These are phyloP conservation scores for Mimachlamys varia DNA, from an alignment of 2,888 invertebrate species.

Conservation along the genomic window DNA sequence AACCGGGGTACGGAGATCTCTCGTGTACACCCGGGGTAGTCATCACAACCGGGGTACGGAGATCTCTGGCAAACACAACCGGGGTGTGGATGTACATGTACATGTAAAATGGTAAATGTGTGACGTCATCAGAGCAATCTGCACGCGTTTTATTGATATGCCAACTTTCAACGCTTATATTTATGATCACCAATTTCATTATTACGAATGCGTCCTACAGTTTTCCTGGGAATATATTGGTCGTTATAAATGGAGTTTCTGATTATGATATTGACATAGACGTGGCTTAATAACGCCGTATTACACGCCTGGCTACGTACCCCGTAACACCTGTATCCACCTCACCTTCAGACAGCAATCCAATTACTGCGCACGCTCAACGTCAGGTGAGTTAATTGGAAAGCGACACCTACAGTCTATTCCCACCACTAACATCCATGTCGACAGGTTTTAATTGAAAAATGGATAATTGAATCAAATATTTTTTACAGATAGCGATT, in stretches of 20 bases:
- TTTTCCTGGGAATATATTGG: not conserved
- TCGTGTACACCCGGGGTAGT: too few relatives aligned
- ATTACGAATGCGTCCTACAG: not conserved
- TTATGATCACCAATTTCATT: not conserved
- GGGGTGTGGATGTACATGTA: too few relatives aligned
- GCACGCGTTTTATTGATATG: not conserved
- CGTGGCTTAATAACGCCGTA: not conserved
- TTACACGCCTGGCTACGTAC: not conserved
- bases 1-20: too few relatives aligned
- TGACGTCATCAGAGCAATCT: not conserved
- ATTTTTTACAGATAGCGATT: not conserved
- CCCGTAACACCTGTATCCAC: not conserved
- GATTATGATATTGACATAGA: not conserved
- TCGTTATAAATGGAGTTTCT: not conserved
- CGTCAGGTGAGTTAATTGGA: conserved; percentile 30
- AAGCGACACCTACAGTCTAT: not conserved
- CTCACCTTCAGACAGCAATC: not conserved
- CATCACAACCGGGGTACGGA: too few relatives aligned
- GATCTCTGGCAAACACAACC: too few relatives aligned
- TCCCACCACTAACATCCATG: not conserved
- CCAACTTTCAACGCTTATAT: not conserved
- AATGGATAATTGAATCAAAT: conserved; percentile 13
- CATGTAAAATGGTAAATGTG: too few relatives aligned
- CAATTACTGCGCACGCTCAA: not conserved
- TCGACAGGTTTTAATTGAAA: conserved; percentile 9